Evolutionary conservation across 2,113 vertebrate species (phyloP).

Genomic region (Austrofundulus limnaeus): DNA sequence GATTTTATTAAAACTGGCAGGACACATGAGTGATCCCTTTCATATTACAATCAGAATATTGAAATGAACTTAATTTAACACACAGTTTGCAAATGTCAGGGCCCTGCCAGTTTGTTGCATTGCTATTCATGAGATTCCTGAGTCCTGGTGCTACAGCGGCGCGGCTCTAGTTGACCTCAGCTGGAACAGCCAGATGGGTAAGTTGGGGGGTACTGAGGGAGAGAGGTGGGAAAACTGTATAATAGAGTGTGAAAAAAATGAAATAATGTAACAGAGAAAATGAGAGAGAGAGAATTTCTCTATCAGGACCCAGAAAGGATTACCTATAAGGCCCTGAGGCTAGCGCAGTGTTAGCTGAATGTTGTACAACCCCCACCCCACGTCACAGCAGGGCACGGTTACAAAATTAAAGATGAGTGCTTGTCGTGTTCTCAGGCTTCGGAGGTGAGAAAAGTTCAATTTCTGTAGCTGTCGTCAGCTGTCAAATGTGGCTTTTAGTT

Average conservation of each 20-base stretch:
- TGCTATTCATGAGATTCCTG: slow-evolving; percentile 81
- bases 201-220: slow-evolving; percentile 1
- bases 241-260: slow-evolving; percentile 22
- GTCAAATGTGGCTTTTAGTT: slow-evolving; percentile 29
- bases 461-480: slow-evolving; percentile 11
- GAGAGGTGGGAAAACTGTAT: slow-evolving; percentile 13
- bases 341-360: slow-evolving; percentile 33
- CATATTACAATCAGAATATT: slow-evolving; percentile 41
- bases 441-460: not conserved
- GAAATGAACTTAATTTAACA: slow-evolving; percentile 52
- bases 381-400: slow-evolving; percentile 21
- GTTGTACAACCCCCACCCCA: slow-evolving; percentile 31
- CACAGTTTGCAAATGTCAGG: slow-evolving; percentile 54
- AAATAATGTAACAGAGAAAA: slow-evolving; percentile 58
- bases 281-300: slow-evolving; percentile 48
- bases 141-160: slow-evolving; percentile 40
- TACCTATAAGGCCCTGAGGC: slow-evolving; percentile 38
- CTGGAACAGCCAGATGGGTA: slow-evolving; percentile 49
- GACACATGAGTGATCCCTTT: not conserved
- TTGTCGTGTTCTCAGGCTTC: slow-evolving; percentile 14
- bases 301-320: slow-evolving; percentile 46
- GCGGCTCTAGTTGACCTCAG: slow-evolving; percentile 51
- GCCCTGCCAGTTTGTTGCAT: slow-evolving; percentile 47
- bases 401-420: slow-evolving; percentile 44
- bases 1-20: not conserved